A percentile compares a stretch with the other conserved stretches of the same genome.
phyloP scores from a whole-genome alignment of 2,888 invertebrate genomes.

The Pyrocoelia pectoralis region DNA sequence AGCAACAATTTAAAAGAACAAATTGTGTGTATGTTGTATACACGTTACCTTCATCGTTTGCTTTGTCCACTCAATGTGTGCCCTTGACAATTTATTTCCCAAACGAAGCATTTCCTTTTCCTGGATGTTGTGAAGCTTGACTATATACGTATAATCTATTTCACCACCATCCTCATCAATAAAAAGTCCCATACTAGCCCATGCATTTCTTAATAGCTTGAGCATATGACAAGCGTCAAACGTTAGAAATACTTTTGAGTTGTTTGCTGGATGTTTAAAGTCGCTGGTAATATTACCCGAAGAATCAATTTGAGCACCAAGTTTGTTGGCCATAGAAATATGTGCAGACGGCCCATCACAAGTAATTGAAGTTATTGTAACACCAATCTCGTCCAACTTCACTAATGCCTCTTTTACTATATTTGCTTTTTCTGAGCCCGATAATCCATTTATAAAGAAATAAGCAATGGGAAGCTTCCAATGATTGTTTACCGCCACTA shows the following conservation, averaged over 20 bases:
- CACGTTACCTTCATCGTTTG: not conserved
- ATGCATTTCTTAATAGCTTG: not conserved
- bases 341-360: not conserved
- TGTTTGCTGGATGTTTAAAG: not conserved
- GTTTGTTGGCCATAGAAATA: not conserved
- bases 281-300: not conserved
- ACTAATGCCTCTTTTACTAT: not conserved
- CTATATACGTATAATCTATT: not conserved
- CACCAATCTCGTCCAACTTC: not conserved
- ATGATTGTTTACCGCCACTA: constrained; percentile 28
- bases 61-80: not conserved
- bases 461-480: constrained; percentile 42
- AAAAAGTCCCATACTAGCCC: not conserved
- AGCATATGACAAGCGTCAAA: constrained; percentile 1
- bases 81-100: not conserved
- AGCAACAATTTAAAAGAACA: not conserved
- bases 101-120: not conserved
- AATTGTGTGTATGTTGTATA: too few relatives aligned
- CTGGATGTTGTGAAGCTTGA: not conserved
- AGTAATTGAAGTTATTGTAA: not conserved
- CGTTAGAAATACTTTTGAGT: not conserved
- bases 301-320: not conserved
- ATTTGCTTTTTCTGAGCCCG: constrained; percentile 25
- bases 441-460: constrained; percentile 37
- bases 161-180: not conserved